A percentile compares a stretch with the other conserved stretches of the same genome.
These are phyloP conservation scores for Amblyornis subalaris DNA, from an alignment of 2,113 vertebrate species.

Conservation along the genomic window DNA sequence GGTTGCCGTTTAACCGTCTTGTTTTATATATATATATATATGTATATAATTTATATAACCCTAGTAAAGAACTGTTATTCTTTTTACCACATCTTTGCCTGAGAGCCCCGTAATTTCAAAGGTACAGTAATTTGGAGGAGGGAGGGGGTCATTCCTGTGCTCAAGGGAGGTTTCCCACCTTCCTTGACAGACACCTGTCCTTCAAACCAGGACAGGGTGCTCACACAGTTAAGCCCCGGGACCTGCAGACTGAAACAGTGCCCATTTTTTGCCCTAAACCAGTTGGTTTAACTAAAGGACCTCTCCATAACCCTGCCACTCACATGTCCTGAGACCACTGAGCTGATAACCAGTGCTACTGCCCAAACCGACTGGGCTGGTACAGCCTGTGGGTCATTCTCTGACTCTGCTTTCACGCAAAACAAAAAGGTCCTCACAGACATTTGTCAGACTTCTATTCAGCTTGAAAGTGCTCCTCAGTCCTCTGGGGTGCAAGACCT, in stretches of 20 bases:
- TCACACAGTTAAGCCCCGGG: background rate
- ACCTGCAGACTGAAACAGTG: background rate
- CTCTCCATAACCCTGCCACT: background rate
- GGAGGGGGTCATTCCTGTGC: no score
- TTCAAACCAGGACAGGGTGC: no score
- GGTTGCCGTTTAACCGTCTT: no score
- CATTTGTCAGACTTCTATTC: background rate
- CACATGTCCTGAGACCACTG: background rate
- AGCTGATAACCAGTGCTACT: accelerated
- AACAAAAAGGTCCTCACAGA: background rate
- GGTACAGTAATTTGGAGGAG: no score
- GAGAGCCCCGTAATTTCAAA: no score
- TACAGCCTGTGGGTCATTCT: background rate
- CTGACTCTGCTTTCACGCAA: background rate
- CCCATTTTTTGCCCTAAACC: background rate
- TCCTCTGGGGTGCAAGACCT: background rate
- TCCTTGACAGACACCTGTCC: no score
- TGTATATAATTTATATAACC: no score
- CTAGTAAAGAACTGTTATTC: no score
- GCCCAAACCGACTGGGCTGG: background rate
- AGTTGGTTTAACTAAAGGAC: background rate
- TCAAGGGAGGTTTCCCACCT: no score
- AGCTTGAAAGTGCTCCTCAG: background rate
- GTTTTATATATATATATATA: no score
- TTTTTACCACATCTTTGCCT: no score